Conservation (phyloP, 1,140 invertebrate genomes). For the Ips typographus region DNA sequence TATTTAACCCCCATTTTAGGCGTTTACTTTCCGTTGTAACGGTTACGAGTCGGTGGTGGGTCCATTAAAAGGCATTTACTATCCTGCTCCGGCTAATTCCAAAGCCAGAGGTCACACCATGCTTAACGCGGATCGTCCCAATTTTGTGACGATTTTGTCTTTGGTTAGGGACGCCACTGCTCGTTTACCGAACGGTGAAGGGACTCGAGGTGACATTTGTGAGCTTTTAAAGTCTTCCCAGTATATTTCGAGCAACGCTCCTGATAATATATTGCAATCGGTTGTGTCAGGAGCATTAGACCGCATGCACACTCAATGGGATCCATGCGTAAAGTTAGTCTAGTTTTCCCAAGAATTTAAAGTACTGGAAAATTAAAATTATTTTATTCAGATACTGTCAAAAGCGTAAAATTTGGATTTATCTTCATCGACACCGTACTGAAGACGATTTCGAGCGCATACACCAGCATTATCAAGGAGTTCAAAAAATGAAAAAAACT, state of each 20-base stretch:
- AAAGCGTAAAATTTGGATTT: constrained; percentile 87
- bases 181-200: constrained; percentile 89
- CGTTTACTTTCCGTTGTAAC: constrained; percentile 76
- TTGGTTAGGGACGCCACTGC: constrained; percentile 91
- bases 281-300: constrained; percentile 89
- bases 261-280: constrained; percentile 73
- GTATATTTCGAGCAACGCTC: constrained; percentile 73
- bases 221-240: constrained; percentile 82
- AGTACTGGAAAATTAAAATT: not conserved
- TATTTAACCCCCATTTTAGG: constrained; percentile 66
- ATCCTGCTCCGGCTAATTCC: constrained; percentile 55
- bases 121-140: constrained; percentile 79
- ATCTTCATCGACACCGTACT: constrained; percentile 74
- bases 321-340: constrained; percentile 81
- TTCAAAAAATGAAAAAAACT: constrained; percentile 58
- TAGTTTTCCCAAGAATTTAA: not conserved
- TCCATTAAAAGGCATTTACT: constrained; percentile 85
- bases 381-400: constrained; percentile 63
- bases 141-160: constrained; percentile 88
- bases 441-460: constrained; percentile 73
- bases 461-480: constrained; percentile 66
- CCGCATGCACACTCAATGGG: constrained; percentile 82
- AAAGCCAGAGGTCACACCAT: constrained; percentile 80
- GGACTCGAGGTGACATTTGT: constrained; percentile 87
- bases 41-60: constrained; percentile 87